Evolutionary conservation across 2,113 vertebrate genomes (phyloP).

Genomic region (Laticauda colubrina): DNA sequence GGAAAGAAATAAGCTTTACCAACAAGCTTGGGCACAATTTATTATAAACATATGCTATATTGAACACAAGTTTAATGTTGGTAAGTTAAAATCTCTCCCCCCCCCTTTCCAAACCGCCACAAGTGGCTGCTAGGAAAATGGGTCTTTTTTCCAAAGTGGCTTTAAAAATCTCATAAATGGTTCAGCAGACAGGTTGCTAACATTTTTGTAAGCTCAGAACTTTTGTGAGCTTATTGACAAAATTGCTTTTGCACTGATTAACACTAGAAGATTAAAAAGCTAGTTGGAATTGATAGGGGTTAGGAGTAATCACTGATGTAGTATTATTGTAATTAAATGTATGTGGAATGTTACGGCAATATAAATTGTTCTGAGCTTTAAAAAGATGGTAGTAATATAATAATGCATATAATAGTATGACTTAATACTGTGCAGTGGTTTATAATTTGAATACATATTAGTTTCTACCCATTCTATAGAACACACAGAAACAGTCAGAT

Average conservation of each 20-base stretch:
- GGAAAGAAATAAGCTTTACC: background rate
- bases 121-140: background rate
- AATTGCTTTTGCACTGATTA: background rate
- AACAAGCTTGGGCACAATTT: background rate
- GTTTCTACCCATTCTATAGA: background rate
- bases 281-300: background rate
- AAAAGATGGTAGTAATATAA: background rate
- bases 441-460: background rate
- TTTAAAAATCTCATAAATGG: background rate
- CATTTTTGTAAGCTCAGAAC: background rate
- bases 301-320: background rate
- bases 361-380: background rate
- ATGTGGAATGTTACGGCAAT: background rate
- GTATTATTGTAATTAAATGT: background rate
- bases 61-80: background rate
- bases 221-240: conserved; percentile 4
- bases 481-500: background rate
- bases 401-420: background rate
- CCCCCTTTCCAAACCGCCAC: no score
- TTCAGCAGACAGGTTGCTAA: background rate
- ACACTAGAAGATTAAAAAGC: background rate
- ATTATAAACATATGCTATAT: background rate
- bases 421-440: background rate
- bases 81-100: background rate
- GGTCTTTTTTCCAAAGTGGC: background rate